Percentiles rank a stretch among this genome's conserved stretches.
Conservation (phyloP, 2,888 invertebrate genomes). For the Rhabditoides inermis region DNA sequence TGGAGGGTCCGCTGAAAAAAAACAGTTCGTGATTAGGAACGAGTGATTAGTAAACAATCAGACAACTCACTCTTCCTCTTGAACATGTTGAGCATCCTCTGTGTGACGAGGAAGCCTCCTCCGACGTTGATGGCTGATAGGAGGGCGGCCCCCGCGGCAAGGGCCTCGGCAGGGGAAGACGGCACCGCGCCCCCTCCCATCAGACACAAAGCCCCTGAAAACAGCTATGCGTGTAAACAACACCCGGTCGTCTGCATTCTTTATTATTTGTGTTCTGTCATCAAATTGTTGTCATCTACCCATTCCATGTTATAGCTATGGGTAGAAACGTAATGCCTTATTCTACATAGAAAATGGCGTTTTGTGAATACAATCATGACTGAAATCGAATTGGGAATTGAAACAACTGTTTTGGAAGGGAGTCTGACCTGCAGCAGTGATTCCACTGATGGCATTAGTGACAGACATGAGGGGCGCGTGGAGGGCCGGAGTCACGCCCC, state of each 20-base stretch:
- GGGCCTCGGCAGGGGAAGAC: conserved; percentile 65
- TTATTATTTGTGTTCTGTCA: too few species aligned
- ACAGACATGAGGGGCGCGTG: conserved; percentile 87
- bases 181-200: conserved; percentile 64
- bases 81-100: conserved; percentile 87
- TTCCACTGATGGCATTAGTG: conserved; percentile 79
- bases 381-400: too few species aligned
- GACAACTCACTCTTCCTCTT: conserved; percentile 57
- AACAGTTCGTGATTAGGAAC: too few species aligned
- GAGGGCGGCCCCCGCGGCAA: conserved; percentile 75
- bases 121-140: conserved; percentile 80
- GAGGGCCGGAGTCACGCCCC: conserved; percentile 81
- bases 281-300: too few species aligned
- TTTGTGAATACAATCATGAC: too few species aligned
- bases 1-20: conserved; percentile 65
- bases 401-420: too few species aligned
- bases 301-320: too few species aligned
- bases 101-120: conserved; percentile 79
- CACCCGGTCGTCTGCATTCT: too few species aligned
- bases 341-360: too few species aligned
- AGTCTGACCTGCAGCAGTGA: conserved; percentile 85
- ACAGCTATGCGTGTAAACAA: too few species aligned
- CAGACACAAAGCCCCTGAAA: conserved; percentile 74
- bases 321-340: too few species aligned
- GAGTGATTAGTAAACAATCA: too few species aligned